phyloP scores from a whole-genome alignment of 1,140 invertebrate genomes.

The Drosophila repleta region DNA sequence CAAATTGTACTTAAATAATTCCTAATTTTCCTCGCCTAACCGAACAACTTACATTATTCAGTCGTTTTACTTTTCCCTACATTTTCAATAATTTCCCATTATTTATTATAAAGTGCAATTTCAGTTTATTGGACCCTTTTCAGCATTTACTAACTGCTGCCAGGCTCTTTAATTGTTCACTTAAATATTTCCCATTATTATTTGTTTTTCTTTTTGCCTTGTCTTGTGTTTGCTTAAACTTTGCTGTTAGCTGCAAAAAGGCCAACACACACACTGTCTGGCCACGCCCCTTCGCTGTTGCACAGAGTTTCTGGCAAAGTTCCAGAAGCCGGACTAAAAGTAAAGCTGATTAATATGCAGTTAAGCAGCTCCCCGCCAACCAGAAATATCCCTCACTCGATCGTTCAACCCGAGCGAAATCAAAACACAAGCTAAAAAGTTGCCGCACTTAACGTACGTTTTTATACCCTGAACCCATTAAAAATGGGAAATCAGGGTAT shows the following conservation, averaged over 20 bases:
- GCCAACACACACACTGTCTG: slow-evolving; percentile 8
- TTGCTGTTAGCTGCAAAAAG: slow-evolving; percentile 5
- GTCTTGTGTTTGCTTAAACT: background rate
- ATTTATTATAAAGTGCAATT: too few relatives aligned
- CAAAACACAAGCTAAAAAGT: slow-evolving; percentile 60
- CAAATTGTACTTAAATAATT: too few relatives aligned
- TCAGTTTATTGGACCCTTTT: too few relatives aligned
- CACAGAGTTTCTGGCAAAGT: slow-evolving; percentile 51
- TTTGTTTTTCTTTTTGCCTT: background rate
- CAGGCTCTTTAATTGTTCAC: too few relatives aligned
- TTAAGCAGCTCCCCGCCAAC: slow-evolving; percentile 28
- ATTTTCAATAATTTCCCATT: too few relatives aligned
- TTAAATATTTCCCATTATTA: background rate
- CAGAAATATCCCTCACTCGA: background rate
- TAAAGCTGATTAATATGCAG: slow-evolving; percentile 58
- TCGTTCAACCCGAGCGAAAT: slow-evolving; percentile 6
- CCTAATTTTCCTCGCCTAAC: too few relatives aligned
- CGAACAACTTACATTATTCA: too few relatives aligned
- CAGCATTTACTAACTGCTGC: too few relatives aligned
- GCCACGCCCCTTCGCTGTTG: slow-evolving; percentile 65
- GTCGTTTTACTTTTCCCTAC: too few relatives aligned
- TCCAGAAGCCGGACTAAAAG: slow-evolving; percentile 24
- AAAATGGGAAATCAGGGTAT: too few relatives aligned
- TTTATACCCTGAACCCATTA: too few relatives aligned
- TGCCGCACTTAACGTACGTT: slow-evolving; percentile 31